phyloP scores from a whole-genome alignment of 1,140 invertebrate genomes.

The Penaeus vannamei region DNA sequence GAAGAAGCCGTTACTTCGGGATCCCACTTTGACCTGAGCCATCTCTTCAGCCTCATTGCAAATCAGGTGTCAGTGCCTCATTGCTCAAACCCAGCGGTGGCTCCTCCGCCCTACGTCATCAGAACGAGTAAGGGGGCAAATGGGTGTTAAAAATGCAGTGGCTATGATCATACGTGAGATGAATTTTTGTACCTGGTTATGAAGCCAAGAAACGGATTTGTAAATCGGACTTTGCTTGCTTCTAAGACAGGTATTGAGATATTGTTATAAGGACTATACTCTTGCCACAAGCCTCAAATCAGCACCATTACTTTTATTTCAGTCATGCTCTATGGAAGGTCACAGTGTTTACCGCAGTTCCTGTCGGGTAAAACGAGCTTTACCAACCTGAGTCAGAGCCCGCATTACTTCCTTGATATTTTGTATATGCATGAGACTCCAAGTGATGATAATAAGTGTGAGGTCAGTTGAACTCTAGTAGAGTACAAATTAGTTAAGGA shows the following conservation, averaged over 20 bases:
- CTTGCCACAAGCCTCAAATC: too few relatives aligned
- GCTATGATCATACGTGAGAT: too few relatives aligned
- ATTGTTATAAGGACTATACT: neutral
- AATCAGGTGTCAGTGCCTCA: conserved; percentile 43
- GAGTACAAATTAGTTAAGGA: too few relatives aligned
- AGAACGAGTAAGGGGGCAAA: conserved; percentile 20
- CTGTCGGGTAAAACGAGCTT: conserved; percentile 41
- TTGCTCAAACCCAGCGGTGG: conserved; percentile 40
- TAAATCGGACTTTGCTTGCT: too few relatives aligned
- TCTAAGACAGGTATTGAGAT: too few relatives aligned
- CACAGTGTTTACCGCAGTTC: conserved; percentile 55
- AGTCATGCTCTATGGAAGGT: conserved; percentile 57
- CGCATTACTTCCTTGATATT: conserved; percentile 52
- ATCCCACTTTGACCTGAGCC: conserved; percentile 48
- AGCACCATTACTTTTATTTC: neutral
- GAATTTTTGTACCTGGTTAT: too few relatives aligned
- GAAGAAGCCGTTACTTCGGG: conserved; percentile 16
- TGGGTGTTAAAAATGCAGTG: too few relatives aligned
- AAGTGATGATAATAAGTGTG: conserved; percentile 56
- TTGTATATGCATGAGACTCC: conserved; percentile 55
- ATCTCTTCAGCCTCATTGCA: conserved; percentile 48
- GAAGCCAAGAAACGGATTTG: too few relatives aligned
- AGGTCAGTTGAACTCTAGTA: neutral
- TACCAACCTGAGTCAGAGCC: conserved; percentile 43
- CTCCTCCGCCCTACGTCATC: conserved; percentile 37